These are phyloP conservation scores for Sebastes hopkinsi DNA, from an alignment of 2,797 vertebrate species.

Conservation along the genomic window DNA sequence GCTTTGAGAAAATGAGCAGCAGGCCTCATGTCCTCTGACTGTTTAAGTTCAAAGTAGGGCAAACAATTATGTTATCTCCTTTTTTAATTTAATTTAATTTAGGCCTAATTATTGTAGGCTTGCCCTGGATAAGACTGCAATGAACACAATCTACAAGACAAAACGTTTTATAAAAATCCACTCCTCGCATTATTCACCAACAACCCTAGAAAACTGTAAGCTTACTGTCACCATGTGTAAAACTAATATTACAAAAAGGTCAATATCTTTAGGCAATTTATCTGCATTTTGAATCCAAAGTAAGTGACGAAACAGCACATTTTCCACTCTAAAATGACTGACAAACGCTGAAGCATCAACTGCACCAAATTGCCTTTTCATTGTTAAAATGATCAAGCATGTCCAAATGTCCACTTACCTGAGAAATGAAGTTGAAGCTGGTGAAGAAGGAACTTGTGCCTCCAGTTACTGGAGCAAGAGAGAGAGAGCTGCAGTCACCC, in stretches of 20 bases:
- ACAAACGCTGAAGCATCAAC: not conserved
- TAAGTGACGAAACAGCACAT: not conserved
- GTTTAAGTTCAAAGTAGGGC: slow-evolving; percentile 24
- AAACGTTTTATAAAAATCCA: not conserved
- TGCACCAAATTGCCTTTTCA: not conserved
- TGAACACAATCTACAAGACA: not conserved
- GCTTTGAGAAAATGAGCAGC: slow-evolving; percentile 75
- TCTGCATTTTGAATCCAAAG: not conserved
- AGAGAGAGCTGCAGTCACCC: slow-evolving; percentile 71
- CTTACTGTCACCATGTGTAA: not conserved
- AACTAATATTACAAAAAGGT: not conserved
- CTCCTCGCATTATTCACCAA: not conserved
- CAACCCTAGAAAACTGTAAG: not conserved
- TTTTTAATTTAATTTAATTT: not conserved
- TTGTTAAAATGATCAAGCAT: not conserved
- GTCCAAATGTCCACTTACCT: slow-evolving; percentile 64
- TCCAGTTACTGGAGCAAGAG: slow-evolving; percentile 81
- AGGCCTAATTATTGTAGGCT: not conserved
- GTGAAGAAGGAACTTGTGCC: slow-evolving; percentile 75
- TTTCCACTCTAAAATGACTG: not conserved
- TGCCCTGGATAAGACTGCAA: not conserved
- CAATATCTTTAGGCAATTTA: not conserved
- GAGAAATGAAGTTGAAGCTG: slow-evolving; percentile 73
- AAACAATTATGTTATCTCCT: not conserved
- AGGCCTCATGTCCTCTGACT: slow-evolving; percentile 59